Conservation (phyloP, 2,797 vertebrate genomes). For the Crypturellus tataupa region DNA sequence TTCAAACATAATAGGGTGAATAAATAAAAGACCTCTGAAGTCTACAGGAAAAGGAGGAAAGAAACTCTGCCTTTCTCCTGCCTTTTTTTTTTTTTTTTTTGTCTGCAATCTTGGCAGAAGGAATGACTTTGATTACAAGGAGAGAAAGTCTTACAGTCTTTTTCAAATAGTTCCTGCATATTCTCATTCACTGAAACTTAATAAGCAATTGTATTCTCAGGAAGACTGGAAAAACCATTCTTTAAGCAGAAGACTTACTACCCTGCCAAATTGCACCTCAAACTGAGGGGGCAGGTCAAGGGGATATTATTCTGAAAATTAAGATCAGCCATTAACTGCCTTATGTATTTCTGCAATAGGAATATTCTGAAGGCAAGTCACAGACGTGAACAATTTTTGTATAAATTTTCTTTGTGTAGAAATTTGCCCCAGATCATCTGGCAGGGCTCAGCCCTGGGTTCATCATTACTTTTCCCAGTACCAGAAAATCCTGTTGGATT, state of each 20-base stretch:
- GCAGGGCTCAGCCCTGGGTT: background rate
- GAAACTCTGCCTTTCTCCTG: background rate
- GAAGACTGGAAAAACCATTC: background rate
- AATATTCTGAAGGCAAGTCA: background rate
- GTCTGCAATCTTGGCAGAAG: background rate
- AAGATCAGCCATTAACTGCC: background rate
- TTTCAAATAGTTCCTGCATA: background rate
- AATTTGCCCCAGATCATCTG: background rate
- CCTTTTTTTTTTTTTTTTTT: background rate
- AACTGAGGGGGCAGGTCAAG: background rate
- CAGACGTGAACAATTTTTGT: background rate
- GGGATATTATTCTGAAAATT: background rate
- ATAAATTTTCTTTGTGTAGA: background rate
- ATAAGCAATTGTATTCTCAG: background rate
- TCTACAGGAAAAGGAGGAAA: background rate
- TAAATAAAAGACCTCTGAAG: background rate
- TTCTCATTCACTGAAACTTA: background rate
- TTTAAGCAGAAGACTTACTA: background rate
- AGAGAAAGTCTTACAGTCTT: background rate
- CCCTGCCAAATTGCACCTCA: background rate
- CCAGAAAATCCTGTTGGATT: background rate
- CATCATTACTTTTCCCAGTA: background rate
- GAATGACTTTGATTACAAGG: background rate
- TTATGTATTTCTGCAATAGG: background rate
- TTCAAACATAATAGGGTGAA: background rate